Base-by-base conservation (phyloP, 2,888 invertebrate genomes). In the Parascotia fuliginaria region DNA sequence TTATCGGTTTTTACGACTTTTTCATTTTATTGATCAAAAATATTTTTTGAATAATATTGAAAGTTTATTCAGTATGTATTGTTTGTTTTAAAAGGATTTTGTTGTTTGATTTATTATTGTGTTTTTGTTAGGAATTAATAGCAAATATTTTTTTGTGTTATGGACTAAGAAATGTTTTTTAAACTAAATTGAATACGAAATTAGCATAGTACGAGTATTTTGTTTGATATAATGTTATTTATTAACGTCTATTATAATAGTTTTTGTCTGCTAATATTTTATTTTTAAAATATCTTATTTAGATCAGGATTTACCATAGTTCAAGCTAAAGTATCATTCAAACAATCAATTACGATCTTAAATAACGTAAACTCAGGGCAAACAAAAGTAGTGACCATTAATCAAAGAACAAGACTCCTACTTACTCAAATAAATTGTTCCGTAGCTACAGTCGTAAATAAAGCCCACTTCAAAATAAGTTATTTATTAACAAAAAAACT, bases 401-500 rank as follows among this genome's bases (percentile, higher is more conserved):
- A 37, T 32, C 39, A 28, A 34, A 32, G 2, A 28, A 22, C 28
- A 11, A 28, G 13, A 14, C 5, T 22, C 36, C 19, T 16, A 45
- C 37, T 32, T 13, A 37, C 29, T 16, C 41, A 41, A 51, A 65
- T 50, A 63, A 60, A 46, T 42, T 39, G 38, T 47, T 43, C 46
- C 24, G 36, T 44, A 49, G 36, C 44, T 34, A 0, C 19, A 47
- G 22, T 22, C 47, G 48, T 65, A 66, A 64, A 66, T 66, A 45
- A 38, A 9, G 0, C 42, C 29, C 22, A 39, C 34, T 43, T 47
- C 28, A 49, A 53, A 61, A 49, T 48, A 50, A 11, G 12, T 41
- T 24, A 49, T 28, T 38, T 47, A 40, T 27, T 42, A 22, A 59
- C 42, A 19, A 43, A 62, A 62, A 62, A 49, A 55, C 12, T 22